Percentiles rank a stretch among this genome's conserved stretches.
Evolutionary conservation across 2,113 vertebrate genomes (phyloP).

Genomic region (Ciconia maguari): DNA sequence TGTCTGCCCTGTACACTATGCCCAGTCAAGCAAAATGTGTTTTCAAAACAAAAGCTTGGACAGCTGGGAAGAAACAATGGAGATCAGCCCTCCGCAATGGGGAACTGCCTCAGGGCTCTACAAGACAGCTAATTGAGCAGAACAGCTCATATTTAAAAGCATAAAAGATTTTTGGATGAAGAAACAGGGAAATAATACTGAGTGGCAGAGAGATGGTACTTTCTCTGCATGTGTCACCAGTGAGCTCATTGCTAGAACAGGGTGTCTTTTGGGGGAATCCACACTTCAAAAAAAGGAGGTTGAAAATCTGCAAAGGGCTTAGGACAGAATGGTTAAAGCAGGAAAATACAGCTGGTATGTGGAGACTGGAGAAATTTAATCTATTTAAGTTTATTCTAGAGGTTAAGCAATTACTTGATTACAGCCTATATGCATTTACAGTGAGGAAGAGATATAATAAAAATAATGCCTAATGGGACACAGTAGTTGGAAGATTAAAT

Average conservation of each 20-base stretch:
- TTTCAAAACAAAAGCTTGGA: conserved; percentile 17
- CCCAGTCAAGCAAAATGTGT: neutral
- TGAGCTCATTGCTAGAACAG: neutral
- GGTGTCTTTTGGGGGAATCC: neutral
- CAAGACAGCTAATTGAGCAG: conserved; percentile 1
- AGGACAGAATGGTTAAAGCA: neutral
- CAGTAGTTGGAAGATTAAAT: neutral
- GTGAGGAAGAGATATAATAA: neutral
- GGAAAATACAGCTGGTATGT: neutral
- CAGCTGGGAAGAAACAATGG: neutral
- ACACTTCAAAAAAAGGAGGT: neutral
- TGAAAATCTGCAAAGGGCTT: neutral
- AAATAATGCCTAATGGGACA: neutral
- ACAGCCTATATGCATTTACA: neutral
- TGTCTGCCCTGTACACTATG: neutral
- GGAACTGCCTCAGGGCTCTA: neutral
- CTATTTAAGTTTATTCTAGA: neutral
- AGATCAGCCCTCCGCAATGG: neutral
- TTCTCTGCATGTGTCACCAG: neutral
- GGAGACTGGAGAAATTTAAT: neutral
- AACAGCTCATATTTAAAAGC: neutral
- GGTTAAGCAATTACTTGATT: neutral
- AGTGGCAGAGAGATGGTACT: neutral
- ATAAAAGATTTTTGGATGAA: neutral
- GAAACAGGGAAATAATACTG: neutral